Evolutionary conservation across 1,140 invertebrate species (phyloP).

Genomic region (Odontomachus brunneus): DNA sequence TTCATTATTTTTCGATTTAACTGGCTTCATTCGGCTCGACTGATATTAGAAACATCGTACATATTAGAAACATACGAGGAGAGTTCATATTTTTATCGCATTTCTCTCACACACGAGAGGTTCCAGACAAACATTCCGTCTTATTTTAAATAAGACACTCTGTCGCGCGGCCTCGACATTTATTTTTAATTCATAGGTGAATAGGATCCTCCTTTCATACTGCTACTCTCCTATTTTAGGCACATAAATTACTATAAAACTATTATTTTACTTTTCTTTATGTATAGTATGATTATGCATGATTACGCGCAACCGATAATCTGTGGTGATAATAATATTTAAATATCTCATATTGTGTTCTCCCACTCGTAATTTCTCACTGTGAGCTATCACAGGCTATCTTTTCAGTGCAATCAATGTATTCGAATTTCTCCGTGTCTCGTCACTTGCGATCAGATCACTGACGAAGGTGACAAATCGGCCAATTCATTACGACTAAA

Average conservation of each 20-base stretch:
- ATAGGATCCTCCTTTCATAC: not conserved
- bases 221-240: not conserved
- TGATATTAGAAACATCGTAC: no score
- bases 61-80: not conserved
- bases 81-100: slow-evolving; percentile 26
- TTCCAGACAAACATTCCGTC: slow-evolving; percentile 39
- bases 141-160: slow-evolving; percentile 42
- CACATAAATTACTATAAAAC: not conserved
- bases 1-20: no score
- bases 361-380: not conserved
- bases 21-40: no score
- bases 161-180: not conserved
- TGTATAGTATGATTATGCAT: no score
- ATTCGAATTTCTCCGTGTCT: not conserved
- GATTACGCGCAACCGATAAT: no score
- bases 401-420: not conserved
- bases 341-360: not conserved
- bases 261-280: not conserved
- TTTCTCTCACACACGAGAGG: not conserved
- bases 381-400: not conserved
- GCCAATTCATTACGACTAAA: not conserved
- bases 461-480: not conserved
- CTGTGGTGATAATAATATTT: no score
- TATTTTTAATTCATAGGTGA: slow-evolving; percentile 40
- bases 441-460: not conserved